These are phyloP conservation scores for Ephydatia muelleri DNA, from an alignment of 37 sponge, comb jelly and placozoan genomes.

Conservation along the genomic window DNA sequence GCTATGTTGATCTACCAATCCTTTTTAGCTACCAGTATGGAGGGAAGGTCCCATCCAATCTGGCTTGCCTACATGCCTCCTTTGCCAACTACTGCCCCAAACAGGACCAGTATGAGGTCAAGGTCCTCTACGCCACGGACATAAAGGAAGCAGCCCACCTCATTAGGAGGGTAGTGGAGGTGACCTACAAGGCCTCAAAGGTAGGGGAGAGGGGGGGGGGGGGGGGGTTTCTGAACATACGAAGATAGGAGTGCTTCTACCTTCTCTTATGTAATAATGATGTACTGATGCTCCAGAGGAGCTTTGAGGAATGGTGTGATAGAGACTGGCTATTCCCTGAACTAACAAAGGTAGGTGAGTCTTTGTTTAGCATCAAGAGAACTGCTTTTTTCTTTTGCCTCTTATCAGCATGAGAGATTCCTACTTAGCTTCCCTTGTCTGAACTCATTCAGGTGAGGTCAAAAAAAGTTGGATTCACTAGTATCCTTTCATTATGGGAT, in stretches of 20 bases:
- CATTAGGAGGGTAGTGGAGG: conserved; percentile 43
- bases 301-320: conserved; percentile 29
- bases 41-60: conserved; percentile 52
- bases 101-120: conserved; percentile 23
- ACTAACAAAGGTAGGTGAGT: conserved; percentile 29
- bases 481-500: not conserved
- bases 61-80: conserved; percentile 65
- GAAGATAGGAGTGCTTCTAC: not conserved
- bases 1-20: no score
- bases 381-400: conserved; percentile 1
- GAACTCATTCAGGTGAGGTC: conserved; percentile 60
- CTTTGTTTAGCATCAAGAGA: not conserved
- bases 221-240: not conserved
- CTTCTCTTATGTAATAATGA: not conserved
- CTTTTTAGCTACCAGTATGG: conserved; percentile 51
- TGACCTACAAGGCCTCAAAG: conserved; percentile 16
- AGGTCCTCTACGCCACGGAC: conserved; percentile 24
- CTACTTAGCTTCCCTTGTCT: conserved; percentile 66
- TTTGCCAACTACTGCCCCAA: conserved; percentile 37
- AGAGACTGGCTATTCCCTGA: conserved; percentile 51
- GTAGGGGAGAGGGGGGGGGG: not conserved
- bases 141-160: conserved; percentile 38
- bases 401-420: conserved; percentile 56
- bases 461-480: not conserved
- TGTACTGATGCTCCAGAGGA: not conserved